Conservation (phyloP, 2,888 invertebrate genomes). For the Embidobia sp. region DNA sequence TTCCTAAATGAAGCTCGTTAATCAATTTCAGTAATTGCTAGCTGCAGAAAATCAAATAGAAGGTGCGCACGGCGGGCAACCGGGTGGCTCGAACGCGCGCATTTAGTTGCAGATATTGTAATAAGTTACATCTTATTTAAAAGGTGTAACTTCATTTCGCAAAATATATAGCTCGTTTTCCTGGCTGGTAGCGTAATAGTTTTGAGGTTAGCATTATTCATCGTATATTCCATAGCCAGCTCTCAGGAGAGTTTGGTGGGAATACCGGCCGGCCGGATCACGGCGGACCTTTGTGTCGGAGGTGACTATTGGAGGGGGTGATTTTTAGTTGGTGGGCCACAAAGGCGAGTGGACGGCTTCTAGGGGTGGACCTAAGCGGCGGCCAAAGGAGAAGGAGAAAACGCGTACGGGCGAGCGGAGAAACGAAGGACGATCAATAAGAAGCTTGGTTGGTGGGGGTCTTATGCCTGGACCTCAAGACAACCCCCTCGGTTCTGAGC, state of each 20-base stretch:
- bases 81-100: slow-evolving; percentile 34
- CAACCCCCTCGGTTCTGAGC: slow-evolving; percentile 71
- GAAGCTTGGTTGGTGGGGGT: slow-evolving; percentile 79
- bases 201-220: slow-evolving; percentile 65
- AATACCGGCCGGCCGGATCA: slow-evolving; percentile 66
- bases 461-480: slow-evolving; percentile 80
- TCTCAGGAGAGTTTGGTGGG: slow-evolving; percentile 61
- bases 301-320: slow-evolving; percentile 73
- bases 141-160: slow-evolving; percentile 63
- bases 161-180: slow-evolving; percentile 62
- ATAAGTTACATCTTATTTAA: slow-evolving; percentile 61
- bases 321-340: slow-evolving; percentile 79
- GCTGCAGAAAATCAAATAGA: slow-evolving; percentile 2
- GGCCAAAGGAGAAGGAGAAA: slow-evolving; percentile 73
- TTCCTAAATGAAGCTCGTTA: background rate
- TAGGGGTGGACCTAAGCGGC: slow-evolving; percentile 78
- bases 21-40: slow-evolving; percentile 24
- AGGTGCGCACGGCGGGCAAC: background rate
- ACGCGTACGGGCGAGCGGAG: slow-evolving; percentile 72
- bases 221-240: slow-evolving; percentile 63
- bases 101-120: slow-evolving; percentile 51
- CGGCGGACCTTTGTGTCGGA: slow-evolving; percentile 69
- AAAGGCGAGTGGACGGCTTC: slow-evolving; percentile 76
- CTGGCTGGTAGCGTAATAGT: slow-evolving; percentile 62
- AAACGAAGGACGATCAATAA: slow-evolving; percentile 81